Evolutionary conservation across 2,888 invertebrate genomes (phyloP).

Genomic region (Mimumesa dahlbomi): DNA sequence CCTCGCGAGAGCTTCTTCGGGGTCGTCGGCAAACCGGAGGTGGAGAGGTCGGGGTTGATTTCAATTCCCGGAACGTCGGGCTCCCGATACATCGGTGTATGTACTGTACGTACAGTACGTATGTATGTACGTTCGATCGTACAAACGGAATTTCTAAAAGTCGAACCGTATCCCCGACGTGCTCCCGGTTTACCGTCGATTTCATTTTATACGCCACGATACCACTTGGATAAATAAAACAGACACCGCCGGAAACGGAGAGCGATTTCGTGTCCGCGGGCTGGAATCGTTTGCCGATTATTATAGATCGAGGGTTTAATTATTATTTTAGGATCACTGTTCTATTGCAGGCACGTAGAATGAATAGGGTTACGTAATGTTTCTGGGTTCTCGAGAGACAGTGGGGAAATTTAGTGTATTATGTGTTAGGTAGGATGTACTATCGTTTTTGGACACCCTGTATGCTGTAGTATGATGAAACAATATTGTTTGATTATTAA

Average conservation of each 20-base stretch:
- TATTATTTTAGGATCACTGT: too few species aligned
- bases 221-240: slow-evolving; percentile 1
- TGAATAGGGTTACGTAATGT: too few species aligned
- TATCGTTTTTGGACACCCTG: too few species aligned
- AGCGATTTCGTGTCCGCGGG: background rate
- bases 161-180: background rate
- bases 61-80: slow-evolving; percentile 57
- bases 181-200: background rate
- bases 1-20: slow-evolving; percentile 63
- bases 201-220: slow-evolving; percentile 3
- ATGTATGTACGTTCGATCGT: background rate
- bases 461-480: too few species aligned
- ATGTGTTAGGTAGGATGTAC: too few species aligned
- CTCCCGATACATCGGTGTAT: slow-evolving; percentile 28
- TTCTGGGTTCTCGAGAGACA: too few species aligned
- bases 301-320: background rate
- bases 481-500: too few species aligned
- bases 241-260: background rate
- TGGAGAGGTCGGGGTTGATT: slow-evolving; percentile 57
- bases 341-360: too few species aligned
- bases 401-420: too few species aligned
- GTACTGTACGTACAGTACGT: too few species aligned
- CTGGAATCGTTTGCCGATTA: background rate
- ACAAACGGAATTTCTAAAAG: slow-evolving; percentile 10
- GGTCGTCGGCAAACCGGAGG: slow-evolving; percentile 52